Conservation (phyloP, 2,797 vertebrate genomes). For the Neosilurus mollespiculum region DNA sequence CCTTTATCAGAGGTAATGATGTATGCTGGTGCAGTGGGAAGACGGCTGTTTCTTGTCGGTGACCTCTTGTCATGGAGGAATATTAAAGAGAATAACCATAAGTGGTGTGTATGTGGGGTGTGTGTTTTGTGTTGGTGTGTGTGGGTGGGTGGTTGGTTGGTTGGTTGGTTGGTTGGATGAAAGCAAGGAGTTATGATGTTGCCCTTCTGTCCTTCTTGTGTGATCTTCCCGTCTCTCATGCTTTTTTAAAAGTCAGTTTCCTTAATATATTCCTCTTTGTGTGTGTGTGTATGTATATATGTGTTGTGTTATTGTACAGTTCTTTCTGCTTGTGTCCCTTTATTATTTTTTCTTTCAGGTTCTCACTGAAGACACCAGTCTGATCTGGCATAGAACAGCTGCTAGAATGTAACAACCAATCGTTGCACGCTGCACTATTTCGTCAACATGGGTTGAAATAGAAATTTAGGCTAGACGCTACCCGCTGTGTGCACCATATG, state of each 20-base stretch:
- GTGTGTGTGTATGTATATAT: slow-evolving; percentile 15
- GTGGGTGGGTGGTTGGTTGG: slow-evolving; percentile 31
- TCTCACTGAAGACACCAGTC: slow-evolving; percentile 18
- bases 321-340: not conserved
- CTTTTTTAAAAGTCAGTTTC: slow-evolving; percentile 32
- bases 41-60: slow-evolving; percentile 41
- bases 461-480: slow-evolving; percentile 43
- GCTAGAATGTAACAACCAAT: slow-evolving; percentile 21
- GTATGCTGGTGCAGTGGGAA: slow-evolving; percentile 47
- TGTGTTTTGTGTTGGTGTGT: slow-evolving; percentile 36
- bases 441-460: slow-evolving; percentile 23
- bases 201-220: slow-evolving; percentile 38
- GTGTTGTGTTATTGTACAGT: slow-evolving; percentile 10
- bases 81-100: slow-evolving; percentile 46
- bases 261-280: not conserved
- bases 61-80: slow-evolving; percentile 54
- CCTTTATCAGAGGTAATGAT: slow-evolving; percentile 51
- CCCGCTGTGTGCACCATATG: slow-evolving; percentile 48
- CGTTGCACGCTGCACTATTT: slow-evolving; percentile 14
- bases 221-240: slow-evolving; percentile 20
- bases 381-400: slow-evolving; percentile 39
- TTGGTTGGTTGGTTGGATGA: slow-evolving; percentile 18
- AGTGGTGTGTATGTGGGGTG: slow-evolving; percentile 48
- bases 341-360: slow-evolving; percentile 4
- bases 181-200: slow-evolving; percentile 36